Evolutionary conservation across 2,888 invertebrate genomes (phyloP), one percentile per base, ranked within the genome.

Genomic region (Schrankia costaestrigalis): DNA sequence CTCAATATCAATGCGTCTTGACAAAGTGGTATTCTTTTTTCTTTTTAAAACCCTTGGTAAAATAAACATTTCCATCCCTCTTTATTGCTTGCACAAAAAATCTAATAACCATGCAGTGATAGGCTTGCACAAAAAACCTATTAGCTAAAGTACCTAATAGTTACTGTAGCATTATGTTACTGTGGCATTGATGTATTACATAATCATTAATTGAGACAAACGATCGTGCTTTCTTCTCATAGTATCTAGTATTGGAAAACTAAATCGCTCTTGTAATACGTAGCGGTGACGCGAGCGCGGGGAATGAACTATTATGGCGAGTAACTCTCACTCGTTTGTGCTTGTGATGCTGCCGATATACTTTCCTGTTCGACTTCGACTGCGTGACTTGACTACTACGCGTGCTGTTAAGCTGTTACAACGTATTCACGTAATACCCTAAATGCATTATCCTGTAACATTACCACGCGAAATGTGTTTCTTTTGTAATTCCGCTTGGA

Each of bases 291-390:
- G 48, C 37, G 29, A 21, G 33, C 31, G 66, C 74, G 78, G 74
- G 71, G 69, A 81, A 79, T 78, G 78, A 78, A 78, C 82, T 79
- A 73, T 77, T 77, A 77, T 74, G 72, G 65, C 58, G 55, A 51
- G 26, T 35, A 78, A 83, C 85, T 84, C 85, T 85, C 84, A 82
- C 85, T 80, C 54, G 55, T 41, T 63, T 49, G 46, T 56, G 71
- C n/a, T 69, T 71, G 75, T 81, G 80, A 82, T 83, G 78, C 81
- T 80, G 81, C 60, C 69, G 72, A 68, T 83, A 82, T 73, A 83
- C 84, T 85, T 84, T 84, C 83, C 74, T 78, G 74, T 63, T 57
- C 56, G 44, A 19, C 49, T 63, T 57, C 56, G 44, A 19, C 49
- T 69, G 76, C 82, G 82, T 82, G 84, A 83, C 73, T 63, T 44